These are phyloP conservation scores for Enteromius argenteus DNA, from an alignment of 2,797 vertebrate genomes.

Conservation along the genomic window DNA sequence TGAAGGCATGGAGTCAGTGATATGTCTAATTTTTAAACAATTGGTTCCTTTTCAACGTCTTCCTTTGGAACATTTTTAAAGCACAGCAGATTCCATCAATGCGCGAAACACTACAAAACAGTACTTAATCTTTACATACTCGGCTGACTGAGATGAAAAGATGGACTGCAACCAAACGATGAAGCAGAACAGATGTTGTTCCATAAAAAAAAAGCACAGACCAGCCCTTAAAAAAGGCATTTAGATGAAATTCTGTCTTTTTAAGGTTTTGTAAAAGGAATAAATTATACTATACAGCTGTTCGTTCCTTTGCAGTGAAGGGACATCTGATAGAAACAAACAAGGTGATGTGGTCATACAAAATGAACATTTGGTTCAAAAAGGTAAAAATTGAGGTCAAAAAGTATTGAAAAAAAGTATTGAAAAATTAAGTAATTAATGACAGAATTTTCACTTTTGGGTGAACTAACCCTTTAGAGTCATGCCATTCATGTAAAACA, in stretches of 20 bases:
- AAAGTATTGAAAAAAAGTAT: not conserved
- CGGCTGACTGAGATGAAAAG: conserved; percentile 22
- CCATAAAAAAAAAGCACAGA: not conserved
- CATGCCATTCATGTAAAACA: no score
- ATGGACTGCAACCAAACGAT: not conserved
- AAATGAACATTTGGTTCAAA: not conserved
- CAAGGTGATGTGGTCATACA: not conserved
- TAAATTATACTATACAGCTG: conserved; percentile 7
- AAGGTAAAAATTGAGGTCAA: not conserved
- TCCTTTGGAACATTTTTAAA: not conserved
- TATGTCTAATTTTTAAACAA: conserved; percentile 7
- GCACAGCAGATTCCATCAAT: conserved; percentile 21
- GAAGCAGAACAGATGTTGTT: conserved; percentile 18
- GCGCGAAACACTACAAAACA: not conserved
- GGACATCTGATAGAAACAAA: conserved; percentile 1
- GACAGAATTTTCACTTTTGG: no score
- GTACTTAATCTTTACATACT: conserved; percentile 6
- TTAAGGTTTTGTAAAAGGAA: conserved; percentile 2
- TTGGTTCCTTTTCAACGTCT: not conserved
- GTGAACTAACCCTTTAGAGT: no score
- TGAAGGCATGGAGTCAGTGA: not conserved
- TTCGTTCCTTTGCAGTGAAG: not conserved
- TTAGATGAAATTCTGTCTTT: conserved; percentile 8
- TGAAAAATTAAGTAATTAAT: not conserved
- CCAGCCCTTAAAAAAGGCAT: not conserved